These are phyloP conservation scores for Synanthedon tipuliformis DNA, from an alignment of 2,888 invertebrate genomes.

Conservation along the genomic window DNA sequence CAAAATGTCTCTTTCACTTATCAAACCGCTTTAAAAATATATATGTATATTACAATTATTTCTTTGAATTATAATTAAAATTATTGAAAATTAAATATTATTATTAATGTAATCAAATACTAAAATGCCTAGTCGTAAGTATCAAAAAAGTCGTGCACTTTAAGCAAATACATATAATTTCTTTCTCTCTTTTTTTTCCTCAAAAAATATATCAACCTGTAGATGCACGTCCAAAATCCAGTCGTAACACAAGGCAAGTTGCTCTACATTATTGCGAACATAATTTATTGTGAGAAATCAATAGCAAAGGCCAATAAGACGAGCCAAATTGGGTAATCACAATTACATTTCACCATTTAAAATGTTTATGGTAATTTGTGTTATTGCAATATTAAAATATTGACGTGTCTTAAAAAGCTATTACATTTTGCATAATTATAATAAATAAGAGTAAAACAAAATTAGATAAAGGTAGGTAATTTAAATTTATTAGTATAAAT, in stretches of 20 bases:
- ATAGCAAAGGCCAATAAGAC: conserved; percentile 21
- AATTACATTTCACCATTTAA: conserved; percentile 16
- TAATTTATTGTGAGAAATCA: conserved; percentile 56
- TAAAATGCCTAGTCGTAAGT: too few species aligned
- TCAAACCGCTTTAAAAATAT: not conserved
- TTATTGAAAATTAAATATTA: too few species aligned
- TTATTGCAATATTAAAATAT: not conserved
- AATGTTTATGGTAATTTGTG: not conserved
- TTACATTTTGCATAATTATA: too few species aligned
- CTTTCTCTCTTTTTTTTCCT: too few species aligned
- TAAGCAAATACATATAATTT: too few species aligned
- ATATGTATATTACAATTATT: not conserved
- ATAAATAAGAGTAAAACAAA: too few species aligned
- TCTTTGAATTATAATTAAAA: not conserved
- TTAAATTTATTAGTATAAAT: too few species aligned
- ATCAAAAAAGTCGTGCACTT: too few species aligned
- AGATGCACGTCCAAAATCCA: conserved; percentile 11
- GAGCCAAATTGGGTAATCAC: conserved; percentile 22
- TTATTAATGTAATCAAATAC: too few species aligned
- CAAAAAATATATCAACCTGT: conserved; percentile 18
- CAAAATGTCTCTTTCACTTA: too few species aligned
- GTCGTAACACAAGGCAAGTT: conserved; percentile 32
- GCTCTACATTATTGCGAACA: conserved; percentile 37
- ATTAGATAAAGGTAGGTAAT: too few species aligned
- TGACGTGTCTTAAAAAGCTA: not conserved